Percentiles rank a stretch among this genome's conserved stretches.
Conservation (phyloP, 30 jellyfish, hydroid and myxozoan species). For the Cassiopea andromeda region DNA sequence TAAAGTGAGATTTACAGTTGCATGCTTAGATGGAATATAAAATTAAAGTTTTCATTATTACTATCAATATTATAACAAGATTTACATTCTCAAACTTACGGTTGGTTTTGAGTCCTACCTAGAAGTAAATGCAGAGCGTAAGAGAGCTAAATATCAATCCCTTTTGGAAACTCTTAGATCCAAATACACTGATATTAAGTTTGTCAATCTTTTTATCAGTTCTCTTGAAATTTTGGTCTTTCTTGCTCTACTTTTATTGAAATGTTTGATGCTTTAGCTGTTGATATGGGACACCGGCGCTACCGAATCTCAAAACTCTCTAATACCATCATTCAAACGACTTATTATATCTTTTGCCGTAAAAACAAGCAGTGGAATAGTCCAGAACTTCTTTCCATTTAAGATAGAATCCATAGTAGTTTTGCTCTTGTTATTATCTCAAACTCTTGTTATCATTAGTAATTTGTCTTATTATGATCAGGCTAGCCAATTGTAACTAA, state of each 20-base stretch:
- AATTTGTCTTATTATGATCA: no score
- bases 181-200: neutral
- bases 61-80: no score
- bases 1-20: no score
- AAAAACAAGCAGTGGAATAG: neutral
- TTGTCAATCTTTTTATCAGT: neutral
- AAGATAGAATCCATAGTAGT: no score
- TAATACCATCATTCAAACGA: neutral
- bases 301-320: neutral
- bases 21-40: no score
- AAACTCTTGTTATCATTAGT: no score
- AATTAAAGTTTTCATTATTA: no score
- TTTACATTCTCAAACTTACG: neutral
- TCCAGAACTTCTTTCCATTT: neutral
- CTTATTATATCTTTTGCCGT: neutral
- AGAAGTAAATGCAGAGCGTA: neutral
- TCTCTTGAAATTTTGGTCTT: neutral
- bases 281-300: neutral
- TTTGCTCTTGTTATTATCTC: no score
- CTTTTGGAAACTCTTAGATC: neutral
- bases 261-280: neutral
- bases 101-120: neutral
- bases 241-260: neutral
- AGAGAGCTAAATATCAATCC: neutral
- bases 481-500: no score